Evolutionary conservation across 35 echinoderm and acorn worm genomes (phyloP), one percentile per base, ranked within the genome.

Genomic region (Strongylocentrotus purpuratus): DNA sequence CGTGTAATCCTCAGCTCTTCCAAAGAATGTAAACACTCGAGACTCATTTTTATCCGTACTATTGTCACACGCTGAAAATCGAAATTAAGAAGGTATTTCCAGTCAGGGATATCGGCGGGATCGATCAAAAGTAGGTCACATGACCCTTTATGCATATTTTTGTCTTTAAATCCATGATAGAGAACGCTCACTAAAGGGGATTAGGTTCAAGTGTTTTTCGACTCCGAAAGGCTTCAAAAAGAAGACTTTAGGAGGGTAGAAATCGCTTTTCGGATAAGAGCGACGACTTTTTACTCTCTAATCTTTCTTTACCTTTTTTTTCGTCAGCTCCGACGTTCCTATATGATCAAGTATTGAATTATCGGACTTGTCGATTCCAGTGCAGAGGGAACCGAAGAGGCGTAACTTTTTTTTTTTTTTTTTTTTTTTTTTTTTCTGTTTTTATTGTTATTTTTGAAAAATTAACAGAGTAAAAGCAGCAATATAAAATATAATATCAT

Each of bases 21-120:
- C 20, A 22, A 78, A 78, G 25, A 78, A 78, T n/a, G 28, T 78
- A 78, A 78, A 78, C 65, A 78, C 65, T 78, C 25, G 7, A 78
- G 22, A 78, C 65, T 28, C 18, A 78, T 78, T n/a, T 78, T 78
- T 28, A 4, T 8, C 25, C 20, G n/a, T 28, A 28, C 25, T 9
- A 78, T 78, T 78, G 65, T 78, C 65, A 78, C 65, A 78, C 20
- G 65, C 4, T 28, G 25, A n/a, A 78, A 78, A 78, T 78, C 65
- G 65, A 78, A 78, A 78, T 28, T 78, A 78, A 78, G 65, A 78
- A 78, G 65, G 65, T 78, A 78, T 78, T 78, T 78, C 65, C 65
- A 78, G 65, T 78, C 65, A 28, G 65, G 65, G 65, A n/a, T 78
- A n/a, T 78, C 65, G 2, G 28, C 65, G 25, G 5, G 6, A 78